Conservation (phyloP, 2,888 invertebrate genomes). For the Drosophila atripex region DNA sequence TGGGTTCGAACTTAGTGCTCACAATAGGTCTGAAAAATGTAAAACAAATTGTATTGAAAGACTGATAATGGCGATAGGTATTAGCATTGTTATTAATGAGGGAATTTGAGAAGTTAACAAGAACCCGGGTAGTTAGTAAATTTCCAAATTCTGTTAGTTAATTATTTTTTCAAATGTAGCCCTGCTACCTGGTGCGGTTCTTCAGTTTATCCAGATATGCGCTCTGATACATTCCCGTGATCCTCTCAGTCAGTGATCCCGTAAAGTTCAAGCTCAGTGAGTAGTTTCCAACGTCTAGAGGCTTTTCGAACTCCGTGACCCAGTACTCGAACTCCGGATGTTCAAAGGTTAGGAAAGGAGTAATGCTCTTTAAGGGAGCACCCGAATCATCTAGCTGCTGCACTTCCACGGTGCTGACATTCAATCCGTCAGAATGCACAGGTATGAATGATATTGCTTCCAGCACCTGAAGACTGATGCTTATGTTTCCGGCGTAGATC, state of each 20-base stretch:
- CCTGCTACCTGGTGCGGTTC: conserved; percentile 81
- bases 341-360: conserved; percentile 74
- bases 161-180: conserved; percentile 10
- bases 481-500: conserved; percentile 86
- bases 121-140: neutral
- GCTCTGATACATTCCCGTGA: conserved; percentile 91
- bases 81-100: neutral
- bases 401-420: conserved; percentile 84
- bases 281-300: conserved; percentile 84
- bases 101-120: neutral
- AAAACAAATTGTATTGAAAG: neutral
- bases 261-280: conserved; percentile 86
- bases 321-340: conserved; percentile 82
- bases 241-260: conserved; percentile 88
- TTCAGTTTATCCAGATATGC: conserved; percentile 84
- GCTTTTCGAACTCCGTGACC: conserved; percentile 82
- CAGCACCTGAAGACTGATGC: conserved; percentile 84
- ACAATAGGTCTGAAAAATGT: conserved; percentile 89
- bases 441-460: conserved; percentile 84
- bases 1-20: conserved; percentile 97
- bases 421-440: conserved; percentile 85
- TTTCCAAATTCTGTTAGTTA: conserved; percentile 37
- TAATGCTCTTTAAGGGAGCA: conserved; percentile 55
- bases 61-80: neutral
- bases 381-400: conserved; percentile 70